Evolutionary conservation across 2,113 vertebrate genomes (phyloP), one percentile per base, ranked within the genome.

Genomic region (Bucco capensis): DNA sequence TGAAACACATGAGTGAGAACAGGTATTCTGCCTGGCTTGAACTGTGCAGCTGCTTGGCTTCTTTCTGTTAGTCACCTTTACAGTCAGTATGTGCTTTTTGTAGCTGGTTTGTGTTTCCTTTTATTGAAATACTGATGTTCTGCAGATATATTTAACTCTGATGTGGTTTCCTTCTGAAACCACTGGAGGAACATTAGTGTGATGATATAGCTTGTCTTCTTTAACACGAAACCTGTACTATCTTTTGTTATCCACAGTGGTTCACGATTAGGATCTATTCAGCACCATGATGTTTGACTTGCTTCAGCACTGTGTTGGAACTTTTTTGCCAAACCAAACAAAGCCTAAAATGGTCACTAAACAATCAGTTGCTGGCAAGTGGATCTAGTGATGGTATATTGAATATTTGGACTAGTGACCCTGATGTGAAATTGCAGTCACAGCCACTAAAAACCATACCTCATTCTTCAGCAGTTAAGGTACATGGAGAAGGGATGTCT

Each of bases 381-480:
- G 96, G 98, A 58, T 98, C 97, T 71, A 96, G 91, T 67, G 97
- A 97, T 5, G 98, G 97, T 14, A 37, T 92, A 24, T 83, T 98
- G 58, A 96, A 94, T 24, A 95, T 98, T n/a, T 98, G 98, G 97
- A 86, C 96, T 19, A 22, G 66, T 9, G 94, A 97, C 64, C 76
- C 94, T 14, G 80, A 96, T n/a, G 93, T 35, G 24, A 86, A 78
- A 23, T 49, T 66, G n/a, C 89, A 94, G 71, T 71, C 46, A 49
- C 86, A 86, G 27, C 93, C 97, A 12, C 8, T 98, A 30, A 88
- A 80, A 78, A 96, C 88, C 27, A 91, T 98, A 78, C 65, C 82
- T 62, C 97, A 97, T 33, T 80, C 96, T 60, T 98, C 97, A 54
- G 97, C 97, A 62, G 97, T 98, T 38, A 98, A 98, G 97, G 97